Evolutionary conservation across 2,113 vertebrate genomes (phyloP).

Genomic region (Notarius lentiginosus): DNA sequence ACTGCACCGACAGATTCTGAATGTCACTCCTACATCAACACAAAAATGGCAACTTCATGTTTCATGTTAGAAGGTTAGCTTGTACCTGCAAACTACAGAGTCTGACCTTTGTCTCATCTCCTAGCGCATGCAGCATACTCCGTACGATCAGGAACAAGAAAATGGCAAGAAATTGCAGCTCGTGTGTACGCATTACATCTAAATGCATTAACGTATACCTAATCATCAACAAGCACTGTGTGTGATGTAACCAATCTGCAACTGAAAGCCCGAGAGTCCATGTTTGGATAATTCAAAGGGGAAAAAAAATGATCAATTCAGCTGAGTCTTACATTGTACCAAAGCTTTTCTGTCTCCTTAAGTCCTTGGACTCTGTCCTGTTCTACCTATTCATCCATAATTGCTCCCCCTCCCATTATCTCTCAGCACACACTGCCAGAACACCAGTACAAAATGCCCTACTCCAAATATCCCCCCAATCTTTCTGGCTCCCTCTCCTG

Average conservation of each 20-base stretch:
- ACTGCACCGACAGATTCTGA: not conserved
- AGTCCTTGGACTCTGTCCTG: not conserved
- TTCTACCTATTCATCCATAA: slow-evolving; percentile 26
- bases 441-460: slow-evolving; percentile 4
- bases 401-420: slow-evolving; percentile 7
- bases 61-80: not conserved
- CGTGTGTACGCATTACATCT: not conserved
- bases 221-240: not conserved
- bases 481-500: slow-evolving; percentile 16
- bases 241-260: slow-evolving; percentile 5
- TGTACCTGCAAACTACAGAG: not conserved
- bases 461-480: slow-evolving; percentile 12
- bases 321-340: not conserved
- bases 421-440: not conserved
- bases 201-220: not conserved
- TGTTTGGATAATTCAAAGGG: not conserved
- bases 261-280: not conserved
- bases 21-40: not conserved
- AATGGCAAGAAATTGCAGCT: not conserved
- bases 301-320: not conserved
- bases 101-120: not conserved
- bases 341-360: not conserved
- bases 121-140: not conserved
- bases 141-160: not conserved
- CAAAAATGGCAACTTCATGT: not conserved